Conservation (phyloP, 1,140 invertebrate genomes). For the Eumeta japonica region DNA sequence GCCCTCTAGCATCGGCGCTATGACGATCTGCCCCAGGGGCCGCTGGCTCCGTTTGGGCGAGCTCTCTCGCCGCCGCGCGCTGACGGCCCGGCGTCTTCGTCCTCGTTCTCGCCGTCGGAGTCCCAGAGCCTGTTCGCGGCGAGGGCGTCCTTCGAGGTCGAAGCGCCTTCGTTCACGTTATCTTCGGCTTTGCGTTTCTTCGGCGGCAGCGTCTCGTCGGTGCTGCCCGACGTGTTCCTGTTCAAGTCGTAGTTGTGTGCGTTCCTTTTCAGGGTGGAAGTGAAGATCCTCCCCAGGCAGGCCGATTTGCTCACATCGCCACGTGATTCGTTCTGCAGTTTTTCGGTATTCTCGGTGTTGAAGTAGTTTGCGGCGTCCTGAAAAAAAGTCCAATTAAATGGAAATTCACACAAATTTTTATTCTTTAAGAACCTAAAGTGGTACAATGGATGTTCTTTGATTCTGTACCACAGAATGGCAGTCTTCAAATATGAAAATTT, state of each 20-base stretch:
- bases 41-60: slow-evolving; percentile 11
- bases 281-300: too few species aligned
- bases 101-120: background rate
- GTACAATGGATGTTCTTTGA: too few species aligned
- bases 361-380: too few species aligned
- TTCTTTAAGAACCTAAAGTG: too few species aligned
- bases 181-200: slow-evolving; percentile 7
- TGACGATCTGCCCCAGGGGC: too few species aligned
- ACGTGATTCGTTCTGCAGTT: slow-evolving; percentile 3
- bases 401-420: too few species aligned
- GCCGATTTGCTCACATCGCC: background rate
- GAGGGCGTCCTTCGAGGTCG: background rate
- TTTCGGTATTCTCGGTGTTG: slow-evolving; percentile 6
- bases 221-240: slow-evolving; percentile 13
- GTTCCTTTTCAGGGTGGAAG: background rate
- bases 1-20: slow-evolving; percentile 14
- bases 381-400: too few species aligned
- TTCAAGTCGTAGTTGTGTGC: slow-evolving; percentile 5
- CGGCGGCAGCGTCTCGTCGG: slow-evolving; percentile 5
- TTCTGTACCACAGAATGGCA: too few species aligned
- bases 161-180: slow-evolving; percentile 7
- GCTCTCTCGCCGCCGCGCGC: slow-evolving; percentile 1
- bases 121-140: background rate
- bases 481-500: too few species aligned
- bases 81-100: too few species aligned